These are phyloP conservation scores for Campoplex nolae DNA, from an alignment of 2,888 invertebrate genomes.

Conservation along the genomic window DNA sequence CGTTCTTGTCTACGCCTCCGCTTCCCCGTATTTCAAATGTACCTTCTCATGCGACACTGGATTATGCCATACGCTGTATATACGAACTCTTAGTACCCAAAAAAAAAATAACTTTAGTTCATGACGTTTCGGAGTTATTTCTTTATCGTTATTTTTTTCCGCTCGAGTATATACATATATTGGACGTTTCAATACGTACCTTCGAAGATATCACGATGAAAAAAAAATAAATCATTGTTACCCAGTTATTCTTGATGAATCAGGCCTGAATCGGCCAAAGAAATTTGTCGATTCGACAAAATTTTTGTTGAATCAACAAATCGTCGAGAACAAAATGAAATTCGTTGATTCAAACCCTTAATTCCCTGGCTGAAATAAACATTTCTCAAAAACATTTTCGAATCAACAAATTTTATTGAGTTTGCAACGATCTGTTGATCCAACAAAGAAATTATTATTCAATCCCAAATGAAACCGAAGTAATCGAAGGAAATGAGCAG, in stretches of 20 bases:
- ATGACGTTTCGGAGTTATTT: constrained; percentile 13
- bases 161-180: not conserved
- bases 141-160: not conserved
- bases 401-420: too few relatives aligned
- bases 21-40: constrained; percentile 34
- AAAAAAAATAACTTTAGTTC: not conserved
- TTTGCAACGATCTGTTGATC: too few relatives aligned
- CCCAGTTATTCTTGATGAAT: not conserved
- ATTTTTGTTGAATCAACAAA: too few relatives aligned
- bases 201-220: not conserved
- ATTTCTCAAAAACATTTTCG: too few relatives aligned
- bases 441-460: not conserved
- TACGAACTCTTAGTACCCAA: constrained; percentile 30
- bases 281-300: too few relatives aligned
- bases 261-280: not conserved
- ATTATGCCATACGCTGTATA: constrained; percentile 56
- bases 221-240: not conserved
- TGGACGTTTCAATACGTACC: not conserved
- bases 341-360: too few relatives aligned
- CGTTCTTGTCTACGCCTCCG: not conserved
- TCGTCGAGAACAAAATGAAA: too few relatives aligned
- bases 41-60: constrained; percentile 32
- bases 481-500: not conserved
- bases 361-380: too few relatives aligned
- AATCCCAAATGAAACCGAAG: not conserved